Base-by-base conservation (phyloP, 2,888 invertebrate genomes). In the Melangyna quadrimaculata region DNA sequence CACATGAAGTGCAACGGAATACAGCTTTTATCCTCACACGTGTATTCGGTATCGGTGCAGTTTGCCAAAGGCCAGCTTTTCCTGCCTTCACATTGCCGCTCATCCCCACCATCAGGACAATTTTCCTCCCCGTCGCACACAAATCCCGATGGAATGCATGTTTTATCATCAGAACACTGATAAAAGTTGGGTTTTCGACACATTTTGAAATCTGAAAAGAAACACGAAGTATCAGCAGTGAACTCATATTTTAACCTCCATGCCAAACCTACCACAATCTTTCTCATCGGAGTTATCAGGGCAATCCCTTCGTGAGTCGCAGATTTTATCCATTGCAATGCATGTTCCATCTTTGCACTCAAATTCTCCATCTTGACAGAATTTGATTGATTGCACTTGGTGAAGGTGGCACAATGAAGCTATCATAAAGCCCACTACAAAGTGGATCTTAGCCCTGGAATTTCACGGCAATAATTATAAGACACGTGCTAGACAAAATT, bases 51-150 rank as follows among this genome's bases (percentile, higher is more conserved):
- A n/a, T 89, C 87, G 29, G 87, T 89, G 87, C 92, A 92, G 67
- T 90, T 91, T 14, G 88, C 88, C 1, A 48, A 29, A 5, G n/a
- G 35, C 24, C 17, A 37, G 8, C 14, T 17, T 22, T 43, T 14
- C 5, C 43, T 35, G 14, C 27, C 73, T 1, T 87, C 88, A 61
- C 92, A 92, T 40, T 90, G 72, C 14, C 87, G 57, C 88, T 96
- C 96, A 89, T 96, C 96, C 79, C 94, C 94, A 3, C 93, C 94
- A 88, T 96, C 95, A 0, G 93, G 92, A 88, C 96, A 96, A 88
- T 96, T 95, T 0, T 92, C 91, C 63, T 93, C 93, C 14, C 94
- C 94, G 91, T 97, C 96, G 92, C 97, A 97, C 5, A 95, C 93
- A 94, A 95, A 95, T 7, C 93, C 90, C 57, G 92, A 91, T 0